Conservation (phyloP, 2,797 vertebrate species). For the Rhadinocentrus ornatus region DNA sequence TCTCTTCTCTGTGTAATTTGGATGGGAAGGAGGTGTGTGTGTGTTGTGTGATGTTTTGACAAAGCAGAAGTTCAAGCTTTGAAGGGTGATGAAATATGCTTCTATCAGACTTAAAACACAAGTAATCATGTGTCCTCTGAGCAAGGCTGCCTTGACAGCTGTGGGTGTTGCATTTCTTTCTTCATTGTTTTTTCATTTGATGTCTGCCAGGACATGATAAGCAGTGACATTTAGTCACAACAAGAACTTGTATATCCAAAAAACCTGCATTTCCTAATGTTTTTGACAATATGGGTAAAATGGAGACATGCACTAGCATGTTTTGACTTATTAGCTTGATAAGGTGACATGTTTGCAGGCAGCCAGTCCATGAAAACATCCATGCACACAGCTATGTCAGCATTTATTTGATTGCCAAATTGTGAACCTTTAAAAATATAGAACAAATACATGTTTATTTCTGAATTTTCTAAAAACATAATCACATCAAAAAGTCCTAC, state of each 20-base stretch:
- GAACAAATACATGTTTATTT: too few species aligned
- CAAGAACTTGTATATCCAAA: conserved; percentile 3
- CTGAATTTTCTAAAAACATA: too few species aligned
- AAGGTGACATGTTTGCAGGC: background rate
- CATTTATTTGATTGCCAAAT: background rate
- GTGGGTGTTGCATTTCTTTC: conserved; percentile 15
- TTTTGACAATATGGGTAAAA: background rate
- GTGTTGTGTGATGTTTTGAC: conserved; percentile 48
- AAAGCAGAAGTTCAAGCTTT: conserved; percentile 57
- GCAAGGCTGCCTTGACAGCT: conserved; percentile 60
- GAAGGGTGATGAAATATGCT: conserved; percentile 56
- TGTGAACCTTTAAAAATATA: background rate
- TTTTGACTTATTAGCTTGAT: conserved; percentile 3
- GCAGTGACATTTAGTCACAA: background rate
- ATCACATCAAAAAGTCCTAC: too few species aligned
- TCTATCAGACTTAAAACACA: conserved; percentile 67
- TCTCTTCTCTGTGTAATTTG: conserved; percentile 5
- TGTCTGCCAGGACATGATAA: conserved; percentile 10
- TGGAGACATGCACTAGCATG: background rate
- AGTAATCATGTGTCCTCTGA: conserved; percentile 45
- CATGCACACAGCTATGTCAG: background rate
- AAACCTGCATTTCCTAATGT: background rate
- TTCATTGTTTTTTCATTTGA: conserved; percentile 3
- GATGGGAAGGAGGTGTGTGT: background rate
- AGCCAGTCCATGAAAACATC: background rate